Evolutionary conservation across 2,888 invertebrate genomes (phyloP), one percentile per base, ranked within the genome.

Genomic region (Cacoxenus indagator): DNA sequence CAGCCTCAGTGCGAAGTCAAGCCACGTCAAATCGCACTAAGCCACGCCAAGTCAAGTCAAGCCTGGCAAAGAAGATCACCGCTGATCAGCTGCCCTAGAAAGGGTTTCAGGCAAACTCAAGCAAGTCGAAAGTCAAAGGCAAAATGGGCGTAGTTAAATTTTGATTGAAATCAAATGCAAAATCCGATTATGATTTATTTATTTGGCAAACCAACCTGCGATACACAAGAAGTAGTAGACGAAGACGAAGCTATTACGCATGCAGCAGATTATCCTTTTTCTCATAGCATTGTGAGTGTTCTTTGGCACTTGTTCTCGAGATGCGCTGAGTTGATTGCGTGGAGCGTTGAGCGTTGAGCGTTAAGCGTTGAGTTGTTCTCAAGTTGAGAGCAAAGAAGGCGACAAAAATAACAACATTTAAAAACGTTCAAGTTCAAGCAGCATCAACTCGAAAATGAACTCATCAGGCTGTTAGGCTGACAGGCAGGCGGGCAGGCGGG

Each of bases 141-240:
- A 75, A 65, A 67, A 70, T 67, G 74, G 84, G 84, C 84, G 84
- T 84, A 69, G 76, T 82, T 72, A 81, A 72, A 76, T 80, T 78
- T 81, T 79, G 81, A 80, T 83, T 76, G 70, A 77, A 79, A 82
- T 82, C 79, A 81, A 81, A 82, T 70, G 77, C 72, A 73, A 77
- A 73, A 77, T 78, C 72, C 74, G 81, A 78, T 84, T 82, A 81
- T 75, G 84, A 83, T 83, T 77, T 82, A 82, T 83, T 81, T 82
- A 78, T 73, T 78, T 75, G 62, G 31, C 54, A 59, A 51, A 29
- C 19, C 27, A 48, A n/a, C n/a, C n/a, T n/a, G n/a, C n/a, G n/a
- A 43, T 66, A 68, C 61, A 48, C 57, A 64, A 67, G 62, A 70
- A 69, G 51, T 62, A 51, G 29, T 61, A 37, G 61, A 48, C 24